Base-by-base conservation (phyloP, 2,797 vertebrate genomes). In the Cynodonichthys magdalenae region DNA sequence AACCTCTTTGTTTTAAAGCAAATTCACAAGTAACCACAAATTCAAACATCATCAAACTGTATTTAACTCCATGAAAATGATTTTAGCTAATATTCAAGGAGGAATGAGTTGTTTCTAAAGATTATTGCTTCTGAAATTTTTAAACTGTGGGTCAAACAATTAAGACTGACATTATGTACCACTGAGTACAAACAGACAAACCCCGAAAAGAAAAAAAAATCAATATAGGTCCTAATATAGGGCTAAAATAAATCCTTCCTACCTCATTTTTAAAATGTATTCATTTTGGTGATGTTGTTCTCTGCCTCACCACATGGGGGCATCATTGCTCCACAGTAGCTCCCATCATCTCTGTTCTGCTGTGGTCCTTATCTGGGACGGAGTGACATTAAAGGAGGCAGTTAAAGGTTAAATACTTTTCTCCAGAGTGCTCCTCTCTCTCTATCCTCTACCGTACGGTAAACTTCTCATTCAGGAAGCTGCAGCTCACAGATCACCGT, bases 361-460 rank as follows among this genome's bases (percentile, higher is more conserved):
- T 67, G 41, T 53, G 59, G 70, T 63, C 63, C 28, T 67, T 82
- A 66, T 80, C 73, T 76, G 82, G 82, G 77, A 77, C 73, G 64
- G 58, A 49, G 71, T 88, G 87, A 89, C 88, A 86, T 89, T 84
- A 87, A 83, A 66, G 65, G 74, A 87, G 81, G 75, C 80, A 86
- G 82, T 84, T 87, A 89, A 88, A 90, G 90, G 89, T 91, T 89
- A 90, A 90, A 88, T 85, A 87, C 80, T 79, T 87, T 80, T 79
- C 86, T 87, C 90, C 64, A 78, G 86, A 84, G 81, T 75, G 69
- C 64, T 69, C 62, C 58, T 42, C 45, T 47, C 46, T 11, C 36
- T 39, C 36, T 39, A 50, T 74, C 60, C 59, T 71, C 71, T 59
- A 47, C 53, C 72, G 59, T 77, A 79, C 53, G 59, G 50, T 69